Evolutionary conservation across 1,140 invertebrate genomes (phyloP), one percentile per base, ranked within the genome.

Genomic region (Papilio glaucus): DNA sequence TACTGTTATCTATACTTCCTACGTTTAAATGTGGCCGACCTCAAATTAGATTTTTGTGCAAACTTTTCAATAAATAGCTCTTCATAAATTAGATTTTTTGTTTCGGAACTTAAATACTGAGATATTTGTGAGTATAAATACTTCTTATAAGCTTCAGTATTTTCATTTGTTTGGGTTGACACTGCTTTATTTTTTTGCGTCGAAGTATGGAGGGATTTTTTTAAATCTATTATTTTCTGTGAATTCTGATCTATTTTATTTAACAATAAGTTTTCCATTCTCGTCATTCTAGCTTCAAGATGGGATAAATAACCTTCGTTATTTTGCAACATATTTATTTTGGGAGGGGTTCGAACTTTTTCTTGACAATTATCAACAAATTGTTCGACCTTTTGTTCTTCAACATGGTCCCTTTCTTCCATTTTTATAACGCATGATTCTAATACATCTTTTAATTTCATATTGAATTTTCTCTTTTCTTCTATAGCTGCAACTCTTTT

Each of bases 381-480:
- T 76, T 76, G 38, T 13, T 65, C 41, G 26, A 63, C 15, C 15
- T 60, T n/a, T 71, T 67, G 63, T 53, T 77, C 15, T 38, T 12
- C 9, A 37, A 15, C 39, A 60, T 78, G 70, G 37, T 77, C 61
- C n/a, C 60, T n/a, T 60, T 75, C 72, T 72, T 71, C 77, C 74
- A 69, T 82, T 70, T 63, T 84, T 84, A 73, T 88, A 72, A 90
- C 75, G 77, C 81, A 84, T 38, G 78, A 78, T 79, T 86, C 82
- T 73, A 90, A 78, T 2, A 87, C 82, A 77, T 91, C 87, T 78
- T 81, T 84, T 68, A 93, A 72, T 72, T 86, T 90, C 84, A 87
- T 91, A 75, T 91, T 91, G 67, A 91, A 91, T 71, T 88, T 81
- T 72, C 91, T 83, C 60, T 93, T 93, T 74, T 85, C 75, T 75